Evolutionary conservation across 2,797 vertebrate genomes (phyloP).

Genomic region (Euthynnus affinis): DNA sequence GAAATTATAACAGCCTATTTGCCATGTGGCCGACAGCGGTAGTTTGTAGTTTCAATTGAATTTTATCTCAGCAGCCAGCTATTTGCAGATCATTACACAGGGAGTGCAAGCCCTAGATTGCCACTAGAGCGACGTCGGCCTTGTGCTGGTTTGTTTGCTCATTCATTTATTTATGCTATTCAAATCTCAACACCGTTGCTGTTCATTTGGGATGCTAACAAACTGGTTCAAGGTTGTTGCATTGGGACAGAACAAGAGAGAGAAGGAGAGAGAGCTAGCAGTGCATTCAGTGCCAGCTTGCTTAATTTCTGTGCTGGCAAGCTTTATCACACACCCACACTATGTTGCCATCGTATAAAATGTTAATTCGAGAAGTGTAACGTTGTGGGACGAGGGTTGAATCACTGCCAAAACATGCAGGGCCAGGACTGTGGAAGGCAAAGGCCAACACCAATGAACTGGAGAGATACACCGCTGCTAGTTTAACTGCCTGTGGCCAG

Average conservation of each 20-base stretch:
- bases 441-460: slow-evolving; percentile 55
- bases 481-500: slow-evolving; percentile 44
- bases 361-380: slow-evolving; percentile 78
- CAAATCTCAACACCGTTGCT: slow-evolving; percentile 74
- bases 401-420: slow-evolving; percentile 68
- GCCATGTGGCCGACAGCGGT: slow-evolving; percentile 71
- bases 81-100: slow-evolving; percentile 85
- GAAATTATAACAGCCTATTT: slow-evolving; percentile 72
- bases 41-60: slow-evolving; percentile 75
- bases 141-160: slow-evolving; percentile 79
- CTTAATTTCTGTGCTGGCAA: slow-evolving; percentile 74
- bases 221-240: slow-evolving; percentile 82
- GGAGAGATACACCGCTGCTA: slow-evolving; percentile 37
- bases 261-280: slow-evolving; percentile 35
- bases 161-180: slow-evolving; percentile 84
- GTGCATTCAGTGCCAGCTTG: slow-evolving; percentile 69
- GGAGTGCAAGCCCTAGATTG: slow-evolving; percentile 70
- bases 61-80: slow-evolving; percentile 82
- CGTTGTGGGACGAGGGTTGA: slow-evolving; percentile 65
- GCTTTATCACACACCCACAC: slow-evolving; percentile 64
- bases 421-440: slow-evolving; percentile 53
- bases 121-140: slow-evolving; percentile 65
- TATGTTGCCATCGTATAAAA: slow-evolving; percentile 70
- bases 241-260: slow-evolving; percentile 47
- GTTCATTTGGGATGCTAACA: slow-evolving; percentile 81